phyloP scores from a whole-genome alignment of 2,888 invertebrate species.

The Mactromeris polynyma region DNA sequence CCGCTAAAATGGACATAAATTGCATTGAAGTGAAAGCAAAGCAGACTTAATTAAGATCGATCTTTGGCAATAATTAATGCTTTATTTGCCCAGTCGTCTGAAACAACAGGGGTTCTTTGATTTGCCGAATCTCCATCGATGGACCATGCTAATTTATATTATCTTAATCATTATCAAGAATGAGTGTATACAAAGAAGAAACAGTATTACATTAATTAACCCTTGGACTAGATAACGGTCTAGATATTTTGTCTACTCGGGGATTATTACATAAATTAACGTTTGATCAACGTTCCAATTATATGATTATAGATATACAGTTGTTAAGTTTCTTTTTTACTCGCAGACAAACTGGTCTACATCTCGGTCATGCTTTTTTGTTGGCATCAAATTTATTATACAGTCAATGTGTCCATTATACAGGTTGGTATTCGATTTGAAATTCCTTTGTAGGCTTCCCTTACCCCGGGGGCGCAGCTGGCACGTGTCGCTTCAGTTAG shows the following conservation, averaged over 20 bases:
- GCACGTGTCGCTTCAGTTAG: neutral
- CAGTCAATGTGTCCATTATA: no score
- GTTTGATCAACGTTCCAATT: no score
- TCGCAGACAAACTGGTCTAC: no score
- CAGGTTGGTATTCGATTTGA: no score
- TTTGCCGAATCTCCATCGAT: neutral
- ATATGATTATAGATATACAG: no score
- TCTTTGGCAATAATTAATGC: slow-evolving; percentile 4
- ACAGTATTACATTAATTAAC: neutral
- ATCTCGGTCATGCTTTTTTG: no score
- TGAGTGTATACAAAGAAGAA: neutral
- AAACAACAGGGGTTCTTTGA: slow-evolving; percentile 8
- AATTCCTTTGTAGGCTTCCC: no score
- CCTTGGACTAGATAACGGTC: neutral
- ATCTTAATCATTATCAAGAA: neutral
- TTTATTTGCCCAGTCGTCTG: slow-evolving; percentile 37
- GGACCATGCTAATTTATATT: slow-evolving; percentile 1
- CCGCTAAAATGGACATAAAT: neutral
- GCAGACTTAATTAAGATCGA: neutral
- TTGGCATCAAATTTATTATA: no score
- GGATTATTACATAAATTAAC: no score
- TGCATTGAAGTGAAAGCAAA: neutral
- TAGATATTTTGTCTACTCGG: neutral
- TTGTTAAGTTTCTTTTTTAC: no score
- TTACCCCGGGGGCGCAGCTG: neutral